phyloP scores from a whole-genome alignment of 2,113 vertebrate species.

The Nerophis ophidion region DNA sequence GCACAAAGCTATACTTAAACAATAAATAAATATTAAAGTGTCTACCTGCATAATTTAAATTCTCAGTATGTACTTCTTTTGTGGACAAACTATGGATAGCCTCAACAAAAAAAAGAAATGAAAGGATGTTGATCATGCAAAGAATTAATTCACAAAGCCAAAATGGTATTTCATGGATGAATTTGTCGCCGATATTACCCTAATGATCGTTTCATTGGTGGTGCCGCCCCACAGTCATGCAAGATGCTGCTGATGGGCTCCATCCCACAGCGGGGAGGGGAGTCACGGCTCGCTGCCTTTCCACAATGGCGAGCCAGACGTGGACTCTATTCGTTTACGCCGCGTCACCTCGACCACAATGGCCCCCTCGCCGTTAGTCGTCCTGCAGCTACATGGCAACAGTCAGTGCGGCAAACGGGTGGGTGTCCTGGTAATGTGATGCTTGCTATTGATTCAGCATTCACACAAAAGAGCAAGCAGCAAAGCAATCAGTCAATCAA shows the following conservation, averaged over 20 bases:
- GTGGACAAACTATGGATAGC: too few species aligned
- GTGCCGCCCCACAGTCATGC: conserved; percentile 33
- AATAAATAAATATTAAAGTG: too few species aligned
- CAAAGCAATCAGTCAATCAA: conserved; percentile 43
- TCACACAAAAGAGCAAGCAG: conserved; percentile 20
- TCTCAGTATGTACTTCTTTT: too few species aligned
- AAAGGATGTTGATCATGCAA: too few species aligned
- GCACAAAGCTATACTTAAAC: too few species aligned
- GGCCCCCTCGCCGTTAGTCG: conserved; percentile 29
- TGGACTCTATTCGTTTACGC: conserved; percentile 49
- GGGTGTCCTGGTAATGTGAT: conserved; percentile 2
- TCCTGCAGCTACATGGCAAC: conserved; percentile 9
- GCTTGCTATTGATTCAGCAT: conserved; percentile 21
- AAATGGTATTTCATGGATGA: too few species aligned
- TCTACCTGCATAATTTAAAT: too few species aligned
- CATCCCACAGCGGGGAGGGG: conserved; percentile 63
- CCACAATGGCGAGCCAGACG: conserved; percentile 57
- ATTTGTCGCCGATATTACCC: conserved; percentile 15
- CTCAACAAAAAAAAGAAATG: too few species aligned
- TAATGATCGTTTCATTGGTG: conserved; percentile 50
- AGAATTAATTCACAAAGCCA: too few species aligned
- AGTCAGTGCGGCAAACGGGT: background rate
- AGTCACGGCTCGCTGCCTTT: conserved; percentile 53
- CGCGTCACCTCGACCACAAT: conserved; percentile 62
- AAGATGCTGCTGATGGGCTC: conserved; percentile 39